Conservation (phyloP, 2,113 vertebrate species). For the Mormyrus iriodes region DNA sequence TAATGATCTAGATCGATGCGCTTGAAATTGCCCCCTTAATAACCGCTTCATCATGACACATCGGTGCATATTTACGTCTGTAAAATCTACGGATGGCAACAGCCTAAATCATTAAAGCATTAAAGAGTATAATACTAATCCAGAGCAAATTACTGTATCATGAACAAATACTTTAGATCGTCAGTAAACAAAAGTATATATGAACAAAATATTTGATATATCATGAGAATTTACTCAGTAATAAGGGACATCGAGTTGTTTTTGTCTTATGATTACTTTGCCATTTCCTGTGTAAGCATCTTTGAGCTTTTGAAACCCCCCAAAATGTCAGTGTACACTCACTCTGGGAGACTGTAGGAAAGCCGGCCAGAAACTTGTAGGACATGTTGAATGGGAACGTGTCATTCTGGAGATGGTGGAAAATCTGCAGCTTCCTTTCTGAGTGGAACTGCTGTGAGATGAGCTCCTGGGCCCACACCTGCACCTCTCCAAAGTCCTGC, state of each 20-base stretch:
- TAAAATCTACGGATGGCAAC: too few species aligned
- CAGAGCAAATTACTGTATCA: neutral
- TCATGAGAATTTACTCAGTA: neutral
- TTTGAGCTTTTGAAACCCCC: neutral
- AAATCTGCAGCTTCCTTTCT: constrained; percentile 18
- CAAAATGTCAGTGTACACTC: constrained; percentile 36
- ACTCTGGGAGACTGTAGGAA: constrained; percentile 43
- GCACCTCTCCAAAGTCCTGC: neutral
- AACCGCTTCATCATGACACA: neutral
- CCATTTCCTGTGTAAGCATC: neutral
- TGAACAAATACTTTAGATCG: neutral
- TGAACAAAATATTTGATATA: neutral
- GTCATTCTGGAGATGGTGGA: constrained; percentile 26
- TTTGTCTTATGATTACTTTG: neutral
- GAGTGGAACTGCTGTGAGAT: constrained; percentile 24
- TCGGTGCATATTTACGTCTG: neutral
- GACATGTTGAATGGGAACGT: constrained; percentile 21
- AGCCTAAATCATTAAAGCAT: too few species aligned
- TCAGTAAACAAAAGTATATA: neutral
- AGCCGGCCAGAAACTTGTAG: constrained; percentile 51
- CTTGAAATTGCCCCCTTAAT: neutral
- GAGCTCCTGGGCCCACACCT: constrained; percentile 9
- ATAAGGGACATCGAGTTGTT: neutral
- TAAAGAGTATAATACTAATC: neutral
- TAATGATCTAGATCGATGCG: neutral